Evolutionary conservation across 2,888 invertebrate species (phyloP), one percentile per base, ranked within the genome.

Genomic region (Drosophila kanekoi): DNA sequence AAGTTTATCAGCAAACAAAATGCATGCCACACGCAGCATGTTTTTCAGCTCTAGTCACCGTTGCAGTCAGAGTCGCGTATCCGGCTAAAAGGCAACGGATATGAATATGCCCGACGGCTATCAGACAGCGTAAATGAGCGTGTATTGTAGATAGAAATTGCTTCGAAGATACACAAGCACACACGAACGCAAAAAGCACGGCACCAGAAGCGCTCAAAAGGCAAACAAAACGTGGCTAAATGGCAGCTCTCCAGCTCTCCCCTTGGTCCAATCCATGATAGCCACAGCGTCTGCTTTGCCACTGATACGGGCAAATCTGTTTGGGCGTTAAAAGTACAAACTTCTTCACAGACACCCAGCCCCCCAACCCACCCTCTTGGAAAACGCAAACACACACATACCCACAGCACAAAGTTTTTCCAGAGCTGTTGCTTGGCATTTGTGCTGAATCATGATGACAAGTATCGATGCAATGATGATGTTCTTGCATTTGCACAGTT

Each of bases 81-180:
- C 61, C 76, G 61, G 58, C 58, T 54, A 49, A 75, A 77, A 86
- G 79, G 80, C 89, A 89, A 77, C 90, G 88, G 82, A 90, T 89
- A 88, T 81, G 82, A 86, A 88, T 79, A 79, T 73, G 77, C 78
- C 86, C 84, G 64, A 66, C 77, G 86, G 90, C 88, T 72, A 82
- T 86, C 86, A 87, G 89, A 89, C 88, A 73, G 81, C 76, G 83
- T 77, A 89, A 89, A 86, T 86, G 89, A 86, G 80, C 90, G 80
- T 89, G 76, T 81, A 79, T 70, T 88, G 75, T 73, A 77, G 78
- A 78, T 76, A 76, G 77, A 87, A 86, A 84, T 73, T 72, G 71
- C 68, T 71, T 28, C 66, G 62, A 63, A 76, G 62, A 45, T 23
- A 62, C 32, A 53, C 6, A 33, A 8, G 35, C 13, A 53, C 10